Base-by-base conservation (phyloP, 2,113 vertebrate genomes). In the Tichodroma muraria region DNA sequence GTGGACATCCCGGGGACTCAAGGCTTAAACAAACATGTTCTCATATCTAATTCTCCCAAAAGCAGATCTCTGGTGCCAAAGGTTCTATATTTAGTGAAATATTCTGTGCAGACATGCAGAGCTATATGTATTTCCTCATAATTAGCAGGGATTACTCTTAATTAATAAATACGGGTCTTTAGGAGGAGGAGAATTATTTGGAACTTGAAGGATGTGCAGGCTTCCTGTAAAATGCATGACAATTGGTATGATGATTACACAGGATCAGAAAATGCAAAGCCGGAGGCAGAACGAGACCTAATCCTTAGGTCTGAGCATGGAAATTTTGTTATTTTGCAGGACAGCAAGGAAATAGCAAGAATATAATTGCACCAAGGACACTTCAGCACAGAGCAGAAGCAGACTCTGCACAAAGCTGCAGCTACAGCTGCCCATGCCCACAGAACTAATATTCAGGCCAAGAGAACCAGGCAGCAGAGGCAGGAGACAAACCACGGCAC, bases 1-100 rank as follows among this genome's bases (percentile, higher is more conserved):
- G 87, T 85, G 75, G 82, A 90, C 64, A 75, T 78, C 68, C 78
- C 93, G 69, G 6, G n/a, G 57, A 86, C 92, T 92, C 77, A 80
- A 86, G 52, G 77, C 56, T 37, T 37, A 80, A 94, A 90, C 84
- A 96, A 97, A 95, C 63, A 95, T 1, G 3, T 47, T 64, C 56
- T 73, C 24, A 52, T 89, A 72, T 61, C 68, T 90, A 90, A 54
- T 75, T 91, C 44, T 90, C 53, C 72, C 52, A 53, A 90, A 33
- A 91, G 73, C 30, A 93, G 66, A 33, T 80, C 80, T 86, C 42
- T 80, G 53, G 72, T 94, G 85, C 86, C 94, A 96, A 95, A 95
- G 83, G 86, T 93, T 78, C 85, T 52, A 45, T 25, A 31, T 24
- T 68, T 28, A 44, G 45, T 64, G 59, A 94, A 78, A 76, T 54